phyloP scores from a whole-genome alignment of 2,797 vertebrate genomes.

The Selene dorsalis region DNA sequence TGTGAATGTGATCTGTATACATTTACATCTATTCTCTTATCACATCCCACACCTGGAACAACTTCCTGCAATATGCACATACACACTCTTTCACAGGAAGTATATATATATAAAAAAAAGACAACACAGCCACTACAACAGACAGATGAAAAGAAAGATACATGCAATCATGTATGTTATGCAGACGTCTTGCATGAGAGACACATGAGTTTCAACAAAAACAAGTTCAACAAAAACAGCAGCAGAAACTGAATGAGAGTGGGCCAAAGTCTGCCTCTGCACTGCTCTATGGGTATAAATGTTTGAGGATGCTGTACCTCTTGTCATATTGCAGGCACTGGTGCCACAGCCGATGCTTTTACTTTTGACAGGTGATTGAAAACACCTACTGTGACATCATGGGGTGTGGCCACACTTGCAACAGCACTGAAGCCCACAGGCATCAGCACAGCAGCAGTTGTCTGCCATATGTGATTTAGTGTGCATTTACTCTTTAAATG shows the following conservation, averaged over 20 bases:
- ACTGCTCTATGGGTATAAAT: slow-evolving; percentile 11
- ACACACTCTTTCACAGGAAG: slow-evolving; percentile 12
- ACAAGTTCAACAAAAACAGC: not conserved
- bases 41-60: slow-evolving; percentile 58
- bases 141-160: slow-evolving; percentile 3
- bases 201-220: slow-evolving; percentile 20
- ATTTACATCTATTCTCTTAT: slow-evolving; percentile 72
- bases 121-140: slow-evolving; percentile 8
- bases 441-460: slow-evolving; percentile 25
- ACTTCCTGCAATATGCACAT: slow-evolving; percentile 17
- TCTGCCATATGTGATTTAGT: slow-evolving; percentile 46
- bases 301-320: slow-evolving; percentile 22
- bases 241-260: slow-evolving; percentile 19
- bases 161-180: not conserved
- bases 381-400: slow-evolving; percentile 51
- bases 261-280: slow-evolving; percentile 6
- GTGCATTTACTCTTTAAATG: slow-evolving; percentile 60
- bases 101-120: slow-evolving; percentile 7
- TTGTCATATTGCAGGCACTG: slow-evolving; percentile 11
- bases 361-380: slow-evolving; percentile 58
- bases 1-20: slow-evolving; percentile 68
- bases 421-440: slow-evolving; percentile 42
- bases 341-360: slow-evolving; percentile 39
- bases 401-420: slow-evolving; percentile 40
- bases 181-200: not conserved